Conservation (phyloP, 2,888 invertebrate species). For the Lepidocyrtoides sp. region DNA sequence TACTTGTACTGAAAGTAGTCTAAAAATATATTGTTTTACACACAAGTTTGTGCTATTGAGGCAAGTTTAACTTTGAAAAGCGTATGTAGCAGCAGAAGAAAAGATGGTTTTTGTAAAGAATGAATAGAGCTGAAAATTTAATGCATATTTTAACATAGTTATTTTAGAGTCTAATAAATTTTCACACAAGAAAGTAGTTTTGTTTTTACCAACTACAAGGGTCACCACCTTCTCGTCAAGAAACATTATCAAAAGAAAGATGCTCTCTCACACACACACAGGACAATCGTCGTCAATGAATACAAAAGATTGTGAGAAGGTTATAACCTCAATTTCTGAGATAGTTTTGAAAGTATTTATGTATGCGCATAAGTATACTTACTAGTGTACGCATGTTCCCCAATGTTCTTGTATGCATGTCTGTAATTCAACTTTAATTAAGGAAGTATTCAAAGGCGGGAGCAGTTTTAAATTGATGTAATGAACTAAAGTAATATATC, state of each 20-base stretch:
- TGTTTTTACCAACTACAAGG: neutral
- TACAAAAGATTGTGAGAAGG: conserved; percentile 10
- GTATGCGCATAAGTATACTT: neutral
- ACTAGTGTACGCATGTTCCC: neutral
- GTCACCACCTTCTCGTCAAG: neutral
- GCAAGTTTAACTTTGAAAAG: too few species aligned
- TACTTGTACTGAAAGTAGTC: too few species aligned
- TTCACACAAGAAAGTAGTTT: neutral
- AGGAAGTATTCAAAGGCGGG: neutral
- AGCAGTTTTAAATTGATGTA: conserved; percentile 52
- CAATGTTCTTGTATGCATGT: neutral
- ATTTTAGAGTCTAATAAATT: conserved; percentile 22
- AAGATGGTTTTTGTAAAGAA: too few species aligned
- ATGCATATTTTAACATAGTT: conserved; percentile 17
- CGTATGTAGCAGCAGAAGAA: too few species aligned
- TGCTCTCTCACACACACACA: neutral
- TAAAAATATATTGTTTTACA: too few species aligned
- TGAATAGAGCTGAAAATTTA: too few species aligned
- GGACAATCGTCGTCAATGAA: neutral
- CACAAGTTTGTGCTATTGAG: too few species aligned
- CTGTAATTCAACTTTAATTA: conserved; percentile 43
- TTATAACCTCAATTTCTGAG: conserved; percentile 24
- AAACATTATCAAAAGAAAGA: neutral
- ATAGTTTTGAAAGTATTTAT: conserved; percentile 32
- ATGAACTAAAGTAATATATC: conserved; percentile 64